Evolutionary conservation across 1,140 invertebrate species (phyloP), one percentile per base, ranked within the genome.

Genomic region (Charaxes varanes): DNA sequence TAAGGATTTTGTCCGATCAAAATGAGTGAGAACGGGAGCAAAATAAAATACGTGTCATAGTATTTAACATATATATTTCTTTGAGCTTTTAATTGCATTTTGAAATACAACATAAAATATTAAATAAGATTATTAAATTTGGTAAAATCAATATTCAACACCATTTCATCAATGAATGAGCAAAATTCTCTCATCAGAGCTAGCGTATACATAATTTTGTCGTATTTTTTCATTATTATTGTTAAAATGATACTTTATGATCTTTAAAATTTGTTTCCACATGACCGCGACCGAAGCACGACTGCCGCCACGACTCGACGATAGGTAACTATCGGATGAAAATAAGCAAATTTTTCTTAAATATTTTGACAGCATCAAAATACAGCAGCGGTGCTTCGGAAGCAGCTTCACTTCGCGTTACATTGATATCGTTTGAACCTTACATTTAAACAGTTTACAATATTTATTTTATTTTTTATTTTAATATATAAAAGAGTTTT

Each of bases 61-160:
- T 84, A 83, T 85, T 80, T 85, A 85, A 85, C 84, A 85, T 85
- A 85, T 84, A 85, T 85, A 85, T 85, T 85, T 84, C 82, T 85
- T 85, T 85, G 84, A 85, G 84, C 84, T 85, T 85, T 85, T 85
- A 85, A 83, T 85, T 85, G 84, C 84, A 84, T 85, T 85, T 85
- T 84, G 80, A 81, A 84, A 85, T 85, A 85, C 82, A 85, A 84
- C 82, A 85, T 83, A 84, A 85, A 85, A 85, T 85, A 85, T 85
- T 82, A 84, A 85, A 85, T 85, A 85, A 85, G 80, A 84, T 80
- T 82, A 84, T 80, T 79, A 74, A 79, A 85, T 85, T 85, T 85
- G 80, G 84, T 85, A 85, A 85, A 85, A 85, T 84, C 74, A 85
- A 84, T 85, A 78, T 80, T 79, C 63, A 80, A 82, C 78, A 82